Conservation (phyloP, 2,888 invertebrate genomes). For the Drosophila picticornis region DNA sequence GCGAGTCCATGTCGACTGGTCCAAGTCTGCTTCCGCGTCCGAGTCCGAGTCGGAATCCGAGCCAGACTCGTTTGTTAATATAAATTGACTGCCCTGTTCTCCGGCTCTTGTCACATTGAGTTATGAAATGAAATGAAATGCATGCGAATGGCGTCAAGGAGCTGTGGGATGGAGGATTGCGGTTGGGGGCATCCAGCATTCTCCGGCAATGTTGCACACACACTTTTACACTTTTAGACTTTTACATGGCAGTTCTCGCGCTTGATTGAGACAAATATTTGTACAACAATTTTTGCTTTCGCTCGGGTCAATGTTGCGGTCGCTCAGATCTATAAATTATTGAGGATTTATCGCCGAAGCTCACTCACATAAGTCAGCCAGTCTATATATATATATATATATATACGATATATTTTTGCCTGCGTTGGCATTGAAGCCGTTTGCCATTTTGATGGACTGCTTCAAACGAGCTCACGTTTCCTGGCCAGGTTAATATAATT, state of each 20-base stretch:
- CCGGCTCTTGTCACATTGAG: slow-evolving; percentile 62
- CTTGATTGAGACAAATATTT: slow-evolving; percentile 77
- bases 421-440: slow-evolving; percentile 36
- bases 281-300: slow-evolving; percentile 63
- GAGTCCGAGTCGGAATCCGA: not conserved
- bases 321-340: slow-evolving; percentile 63
- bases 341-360: slow-evolving; percentile 62
- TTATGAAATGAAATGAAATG: slow-evolving; percentile 57
- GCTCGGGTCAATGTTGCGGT: slow-evolving; percentile 57
- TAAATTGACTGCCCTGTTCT: slow-evolving; percentile 60
- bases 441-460: slow-evolving; percentile 59
- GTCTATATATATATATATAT: slow-evolving; percentile 1
- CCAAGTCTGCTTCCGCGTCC: slow-evolving; percentile 15
- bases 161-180: not conserved
- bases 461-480: slow-evolving; percentile 68
- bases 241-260: slow-evolving; percentile 10
- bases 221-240: slow-evolving; percentile 13
- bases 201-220: slow-evolving; percentile 4
- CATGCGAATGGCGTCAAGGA: slow-evolving; percentile 1
- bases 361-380: slow-evolving; percentile 34
- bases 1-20: slow-evolving; percentile 22
- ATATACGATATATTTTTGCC: slow-evolving; percentile 5
- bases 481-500: slow-evolving; percentile 63
- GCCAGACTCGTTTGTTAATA: slow-evolving; percentile 49
- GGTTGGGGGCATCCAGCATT: slow-evolving; percentile 2